Percentiles rank a stretch among this genome's conserved stretches.
Conservation (phyloP, 2,797 vertebrate genomes). For the Cephalopachus bancanus region DNA sequence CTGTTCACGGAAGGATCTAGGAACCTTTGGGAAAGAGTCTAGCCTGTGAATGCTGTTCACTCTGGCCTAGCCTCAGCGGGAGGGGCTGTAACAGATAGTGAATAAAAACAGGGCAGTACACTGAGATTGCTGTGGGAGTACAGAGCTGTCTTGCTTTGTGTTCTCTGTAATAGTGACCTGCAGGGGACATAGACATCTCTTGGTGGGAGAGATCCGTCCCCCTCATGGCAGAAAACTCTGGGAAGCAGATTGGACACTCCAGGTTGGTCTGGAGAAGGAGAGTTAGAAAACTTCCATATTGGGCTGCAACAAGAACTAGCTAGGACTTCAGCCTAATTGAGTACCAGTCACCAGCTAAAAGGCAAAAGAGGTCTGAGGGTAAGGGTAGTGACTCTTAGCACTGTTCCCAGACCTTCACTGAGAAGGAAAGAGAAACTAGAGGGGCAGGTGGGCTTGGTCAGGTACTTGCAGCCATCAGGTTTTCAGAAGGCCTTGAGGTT, state of each 20-base stretch:
- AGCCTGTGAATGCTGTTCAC: background rate
- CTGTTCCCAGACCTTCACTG: background rate
- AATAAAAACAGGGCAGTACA: background rate
- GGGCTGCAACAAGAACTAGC: background rate
- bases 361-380: background rate
- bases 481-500: background rate
- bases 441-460: background rate
- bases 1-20: background rate
- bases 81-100: background rate
- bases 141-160: background rate
- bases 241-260: background rate
- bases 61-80: background rate
- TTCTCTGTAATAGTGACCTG: background rate
- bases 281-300: background rate
- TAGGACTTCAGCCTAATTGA: background rate
- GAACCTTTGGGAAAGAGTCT: background rate
- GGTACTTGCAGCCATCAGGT: background rate
- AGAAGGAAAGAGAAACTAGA: background rate
- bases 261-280: background rate
- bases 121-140: background rate
- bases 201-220: background rate
- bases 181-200: background rate
- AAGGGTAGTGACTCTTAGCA: background rate
- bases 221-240: background rate
- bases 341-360: background rate